Percentiles rank a stretch among this genome's conserved stretches.
phyloP scores from a whole-genome alignment of 2,113 vertebrate species.

The Proteles cristata region DNA sequence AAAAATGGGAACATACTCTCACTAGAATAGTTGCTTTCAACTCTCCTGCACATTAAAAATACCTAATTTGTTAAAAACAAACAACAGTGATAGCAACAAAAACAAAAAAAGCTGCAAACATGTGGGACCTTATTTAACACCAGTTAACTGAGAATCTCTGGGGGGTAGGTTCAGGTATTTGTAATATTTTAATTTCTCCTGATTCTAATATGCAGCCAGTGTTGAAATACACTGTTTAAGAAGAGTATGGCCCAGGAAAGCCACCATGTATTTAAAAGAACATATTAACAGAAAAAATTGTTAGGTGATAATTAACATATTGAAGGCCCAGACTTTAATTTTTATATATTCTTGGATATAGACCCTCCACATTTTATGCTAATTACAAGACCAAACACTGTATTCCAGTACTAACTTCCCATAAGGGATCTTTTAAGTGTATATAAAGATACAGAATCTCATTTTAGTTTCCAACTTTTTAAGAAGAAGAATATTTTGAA shows the following conservation, averaged over 20 bases:
- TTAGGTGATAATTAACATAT: neutral
- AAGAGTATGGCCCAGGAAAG: neutral
- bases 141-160: neutral
- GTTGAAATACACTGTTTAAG: neutral
- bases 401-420: neutral
- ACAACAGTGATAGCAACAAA: neutral
- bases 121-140: neutral
- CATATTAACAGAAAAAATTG: neutral
- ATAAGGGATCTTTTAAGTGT: neutral
- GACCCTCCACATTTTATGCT: neutral
- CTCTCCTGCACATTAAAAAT: neutral
- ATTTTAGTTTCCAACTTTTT: constrained; percentile 3
- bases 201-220: neutral
- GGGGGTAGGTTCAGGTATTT: neutral
- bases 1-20: neutral
- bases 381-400: neutral
- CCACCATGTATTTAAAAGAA: neutral
- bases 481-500: neutral
- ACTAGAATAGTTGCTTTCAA: neutral
- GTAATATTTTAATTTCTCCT: neutral
- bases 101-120: neutral
- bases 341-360: neutral
- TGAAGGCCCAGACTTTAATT: neutral
- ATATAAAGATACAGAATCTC: neutral
- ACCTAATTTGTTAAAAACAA: neutral